These are phyloP conservation scores for Tuta absoluta DNA, from an alignment of 2,888 invertebrate genomes.

Conservation along the genomic window DNA sequence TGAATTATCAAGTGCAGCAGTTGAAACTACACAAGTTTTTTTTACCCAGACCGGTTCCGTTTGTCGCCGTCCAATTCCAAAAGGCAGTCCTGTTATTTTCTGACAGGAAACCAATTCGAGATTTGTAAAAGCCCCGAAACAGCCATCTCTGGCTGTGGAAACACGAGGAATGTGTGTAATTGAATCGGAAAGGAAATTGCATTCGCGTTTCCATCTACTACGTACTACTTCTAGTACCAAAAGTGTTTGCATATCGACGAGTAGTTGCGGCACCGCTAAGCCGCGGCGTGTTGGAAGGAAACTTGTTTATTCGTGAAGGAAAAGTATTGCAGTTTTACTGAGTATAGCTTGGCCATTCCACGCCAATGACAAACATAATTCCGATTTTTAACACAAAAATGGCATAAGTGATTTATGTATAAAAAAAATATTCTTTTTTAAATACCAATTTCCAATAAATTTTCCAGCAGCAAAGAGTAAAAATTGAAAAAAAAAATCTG, in stretches of 20 bases:
- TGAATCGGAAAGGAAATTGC: conserved; percentile 42
- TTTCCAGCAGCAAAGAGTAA: too few species aligned
- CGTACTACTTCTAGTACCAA: neutral
- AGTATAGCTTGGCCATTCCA: too few species aligned
- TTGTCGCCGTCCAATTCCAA: neutral
- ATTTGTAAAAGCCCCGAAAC: conserved; percentile 16
- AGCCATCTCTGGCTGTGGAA: conserved; percentile 12
- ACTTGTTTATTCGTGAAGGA: neutral
- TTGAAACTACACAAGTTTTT: neutral
- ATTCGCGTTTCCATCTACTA: conserved; percentile 9
- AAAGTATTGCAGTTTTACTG: neutral
- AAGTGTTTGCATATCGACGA: conserved; percentile 23
- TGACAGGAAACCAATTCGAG: conserved; percentile 19
- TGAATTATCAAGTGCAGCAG: too few species aligned
- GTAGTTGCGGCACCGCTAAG: neutral
- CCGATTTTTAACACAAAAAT: too few species aligned
- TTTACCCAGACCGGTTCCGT: neutral
- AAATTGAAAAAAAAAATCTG: too few species aligned
- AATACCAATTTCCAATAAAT: too few species aligned
- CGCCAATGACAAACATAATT: too few species aligned
- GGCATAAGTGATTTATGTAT: too few species aligned
- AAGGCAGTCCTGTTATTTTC: conserved; percentile 10
- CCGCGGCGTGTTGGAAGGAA: neutral
- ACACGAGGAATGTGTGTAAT: conserved; percentile 44
- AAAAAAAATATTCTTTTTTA: too few species aligned